Conservation (phyloP, 2,797 vertebrate genomes). For the Eutrigla gurnardus region DNA sequence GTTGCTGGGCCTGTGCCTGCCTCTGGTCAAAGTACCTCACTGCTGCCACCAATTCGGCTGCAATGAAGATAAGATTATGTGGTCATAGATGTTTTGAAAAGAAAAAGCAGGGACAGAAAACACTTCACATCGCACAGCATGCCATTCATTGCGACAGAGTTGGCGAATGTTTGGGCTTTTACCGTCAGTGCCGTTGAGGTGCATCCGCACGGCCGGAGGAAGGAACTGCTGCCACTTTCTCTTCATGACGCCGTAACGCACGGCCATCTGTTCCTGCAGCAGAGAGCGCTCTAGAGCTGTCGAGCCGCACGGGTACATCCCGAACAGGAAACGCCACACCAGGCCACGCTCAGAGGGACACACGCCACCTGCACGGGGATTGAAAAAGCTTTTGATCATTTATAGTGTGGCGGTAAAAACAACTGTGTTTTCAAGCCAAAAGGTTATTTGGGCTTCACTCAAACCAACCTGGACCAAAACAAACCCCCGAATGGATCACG, state of each 20-base stretch:
- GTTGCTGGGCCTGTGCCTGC: constrained; percentile 67
- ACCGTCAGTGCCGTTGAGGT: constrained; percentile 85
- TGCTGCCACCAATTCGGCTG: constrained; percentile 83
- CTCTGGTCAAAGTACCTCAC: constrained; percentile 82
- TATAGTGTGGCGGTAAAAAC: background rate
- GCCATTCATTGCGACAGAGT: background rate
- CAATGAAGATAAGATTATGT: background rate
- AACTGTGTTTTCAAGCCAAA: constrained; percentile 3
- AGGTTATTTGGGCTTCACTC: background rate
- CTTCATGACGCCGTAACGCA: constrained; percentile 86
- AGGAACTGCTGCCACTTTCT: constrained; percentile 84
- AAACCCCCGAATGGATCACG: background rate
- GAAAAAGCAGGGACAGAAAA: background rate
- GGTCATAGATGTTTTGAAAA: background rate
- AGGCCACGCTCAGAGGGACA: constrained; percentile 81
- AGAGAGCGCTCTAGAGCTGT: constrained; percentile 84
- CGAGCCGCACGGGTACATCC: constrained; percentile 87
- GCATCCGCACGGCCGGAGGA: constrained; percentile 75
- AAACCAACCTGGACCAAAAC: constrained; percentile 9
- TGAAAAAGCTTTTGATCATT: constrained; percentile 19
- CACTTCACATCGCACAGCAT: too few species aligned
- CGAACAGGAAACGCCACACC: constrained; percentile 88
- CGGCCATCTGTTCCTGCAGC: constrained; percentile 81
- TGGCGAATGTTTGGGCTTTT: constrained; percentile 17
- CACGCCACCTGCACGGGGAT: constrained; percentile 77